Evolutionary conservation across 1,140 invertebrate genomes (phyloP).

Genomic region (Aphelinus certus): DNA sequence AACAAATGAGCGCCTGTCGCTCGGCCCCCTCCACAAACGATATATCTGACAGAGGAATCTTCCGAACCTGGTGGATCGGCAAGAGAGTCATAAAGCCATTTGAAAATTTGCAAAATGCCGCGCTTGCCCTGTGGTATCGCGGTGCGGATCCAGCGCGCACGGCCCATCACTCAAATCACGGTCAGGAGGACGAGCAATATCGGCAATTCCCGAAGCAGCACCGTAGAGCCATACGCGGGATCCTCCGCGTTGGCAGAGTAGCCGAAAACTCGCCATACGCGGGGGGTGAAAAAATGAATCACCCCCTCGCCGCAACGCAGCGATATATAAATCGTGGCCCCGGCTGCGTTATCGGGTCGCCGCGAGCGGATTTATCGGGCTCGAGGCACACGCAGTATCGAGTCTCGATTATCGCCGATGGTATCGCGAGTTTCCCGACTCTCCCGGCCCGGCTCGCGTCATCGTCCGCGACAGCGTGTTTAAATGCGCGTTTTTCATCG

Average conservation of each 20-base stretch:
- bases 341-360: slow-evolving; percentile 22
- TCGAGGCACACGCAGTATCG: slow-evolving; percentile 33
- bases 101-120: background rate
- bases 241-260: background rate
- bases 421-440: slow-evolving; percentile 19
- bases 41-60: too few relatives aligned
- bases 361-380: background rate
- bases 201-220: slow-evolving; percentile 17
- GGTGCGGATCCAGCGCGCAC: background rate
- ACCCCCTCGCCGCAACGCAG: background rate
- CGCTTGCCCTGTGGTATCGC: background rate
- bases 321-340: too few relatives aligned
- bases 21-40: too few relatives aligned
- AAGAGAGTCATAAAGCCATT: slow-evolving; percentile 21
- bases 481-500: slow-evolving; percentile 34
- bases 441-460: slow-evolving; percentile 6
- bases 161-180: background rate
- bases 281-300: background rate
- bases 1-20: too few relatives aligned
- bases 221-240: slow-evolving; percentile 4
- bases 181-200: background rate
- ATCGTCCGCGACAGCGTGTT: slow-evolving; percentile 20
- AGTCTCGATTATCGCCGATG: slow-evolving; percentile 42
- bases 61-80: background rate
- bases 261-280: too few relatives aligned